Percentiles rank a stretch among this genome's conserved stretches.
phyloP scores from a whole-genome alignment of 1,140 invertebrate genomes.

The Bursaphelenchus mucronatus region DNA sequence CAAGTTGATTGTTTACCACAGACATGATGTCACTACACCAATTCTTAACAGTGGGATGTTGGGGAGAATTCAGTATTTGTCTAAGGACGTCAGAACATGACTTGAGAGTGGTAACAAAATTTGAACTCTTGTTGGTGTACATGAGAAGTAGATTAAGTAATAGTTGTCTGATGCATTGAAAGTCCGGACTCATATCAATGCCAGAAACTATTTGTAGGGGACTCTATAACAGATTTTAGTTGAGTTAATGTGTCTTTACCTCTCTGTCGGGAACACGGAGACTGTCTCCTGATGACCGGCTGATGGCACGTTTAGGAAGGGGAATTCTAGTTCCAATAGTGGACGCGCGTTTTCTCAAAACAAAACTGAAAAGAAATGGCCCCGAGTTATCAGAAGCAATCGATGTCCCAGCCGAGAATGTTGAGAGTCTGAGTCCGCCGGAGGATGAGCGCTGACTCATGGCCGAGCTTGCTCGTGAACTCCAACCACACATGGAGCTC shows the following conservation, averaged over 20 bases:
- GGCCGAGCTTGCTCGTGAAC: slow-evolving; percentile 54
- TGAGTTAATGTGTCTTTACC: slow-evolving; percentile 24
- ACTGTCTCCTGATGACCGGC: slow-evolving; percentile 56
- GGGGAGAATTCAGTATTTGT: slow-evolving; percentile 58
- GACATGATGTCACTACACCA: slow-evolving; percentile 58
- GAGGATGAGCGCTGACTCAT: slow-evolving; percentile 59
- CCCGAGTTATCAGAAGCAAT: slow-evolving; percentile 61
- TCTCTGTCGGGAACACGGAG: slow-evolving; percentile 59
- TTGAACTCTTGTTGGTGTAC: slow-evolving; percentile 50
- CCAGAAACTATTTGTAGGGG: slow-evolving; percentile 54
- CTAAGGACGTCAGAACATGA: slow-evolving; percentile 55
- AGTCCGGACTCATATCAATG: slow-evolving; percentile 59
- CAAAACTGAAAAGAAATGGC: slow-evolving; percentile 58
- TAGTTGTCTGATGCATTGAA: slow-evolving; percentile 59
- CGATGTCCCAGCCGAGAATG: slow-evolving; percentile 58
- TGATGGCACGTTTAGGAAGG: slow-evolving; percentile 58
- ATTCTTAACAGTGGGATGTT: slow-evolving; percentile 55
- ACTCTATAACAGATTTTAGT: slow-evolving; percentile 29
- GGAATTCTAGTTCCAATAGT: slow-evolving; percentile 60
- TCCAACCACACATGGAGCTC: slow-evolving; percentile 48
- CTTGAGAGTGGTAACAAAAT: slow-evolving; percentile 55
- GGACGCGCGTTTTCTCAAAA: slow-evolving; percentile 56
- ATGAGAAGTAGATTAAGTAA: slow-evolving; percentile 55
- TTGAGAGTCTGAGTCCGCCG: slow-evolving; percentile 55
- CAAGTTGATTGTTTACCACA: slow-evolving; percentile 55